Evolutionary conservation across 2,113 vertebrate genomes (phyloP), one percentile per base, ranked within the genome.

Genomic region (Gobius niger): DNA sequence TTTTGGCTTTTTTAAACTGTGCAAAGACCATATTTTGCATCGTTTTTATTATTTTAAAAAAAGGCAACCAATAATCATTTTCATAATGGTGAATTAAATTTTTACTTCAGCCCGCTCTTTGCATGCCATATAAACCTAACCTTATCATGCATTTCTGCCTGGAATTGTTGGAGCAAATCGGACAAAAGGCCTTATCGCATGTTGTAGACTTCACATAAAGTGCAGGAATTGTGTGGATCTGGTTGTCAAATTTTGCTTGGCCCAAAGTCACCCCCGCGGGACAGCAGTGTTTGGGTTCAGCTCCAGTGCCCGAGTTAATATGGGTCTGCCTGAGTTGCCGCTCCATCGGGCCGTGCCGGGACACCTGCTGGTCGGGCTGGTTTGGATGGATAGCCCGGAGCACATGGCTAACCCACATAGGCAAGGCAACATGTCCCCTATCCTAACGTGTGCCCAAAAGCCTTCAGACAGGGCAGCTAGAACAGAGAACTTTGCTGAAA

Each of bases 341-440:
- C 76, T 86, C 84, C 77, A 76, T 50, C 61, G 71, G 81, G 68
- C 82, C 79, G 78, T 65, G 78, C 73, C 68, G 2, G 47, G 69
- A 85, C 85, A 86, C 88, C 85, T 91, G 89, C 89, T 86, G 89
- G 80, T 87, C 76, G 54, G 75, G 75, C 85, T 78, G 83, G 83
- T 86, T 73, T 67, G 65, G 63, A 62, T 75, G 63, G 83, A 79
- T 72, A 60, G 89, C 88, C 88, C 63, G 82, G 53, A 82, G 87
- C 84, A 61, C 52, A 59, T 71, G 76, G 57, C 77, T 90, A 91
- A 89, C 88, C 89, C 82, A 88, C 80, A 90, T 88, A 79, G 78
- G 77, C 82, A 83, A 83, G 24, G 24, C 79, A 84, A 82, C 76
- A 76, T 80, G 81, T 76, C 65, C 65, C 54, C 62, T 56, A 73